These are phyloP conservation scores for Cathartes aura DNA, from an alignment of 2,113 vertebrate species.

Conservation along the genomic window DNA sequence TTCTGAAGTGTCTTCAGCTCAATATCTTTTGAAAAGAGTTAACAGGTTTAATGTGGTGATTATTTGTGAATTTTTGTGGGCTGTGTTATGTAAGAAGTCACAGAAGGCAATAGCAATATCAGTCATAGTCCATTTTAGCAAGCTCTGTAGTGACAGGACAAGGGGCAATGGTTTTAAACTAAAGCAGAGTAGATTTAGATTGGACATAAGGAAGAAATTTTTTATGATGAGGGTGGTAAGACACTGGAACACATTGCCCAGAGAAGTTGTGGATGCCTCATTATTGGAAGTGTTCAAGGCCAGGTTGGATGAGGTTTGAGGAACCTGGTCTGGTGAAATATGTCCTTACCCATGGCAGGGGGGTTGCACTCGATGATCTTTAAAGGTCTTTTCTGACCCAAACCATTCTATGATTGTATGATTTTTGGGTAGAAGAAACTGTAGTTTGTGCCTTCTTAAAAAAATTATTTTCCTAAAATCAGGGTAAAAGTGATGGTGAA, in stretches of 20 bases:
- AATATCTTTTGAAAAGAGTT: neutral
- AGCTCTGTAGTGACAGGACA: neutral
- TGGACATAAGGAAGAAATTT: neutral
- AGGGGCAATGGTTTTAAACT: neutral
- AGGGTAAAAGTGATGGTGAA: neutral
- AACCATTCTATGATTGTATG: neutral
- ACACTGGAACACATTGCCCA: neutral
- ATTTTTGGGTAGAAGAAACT: neutral
- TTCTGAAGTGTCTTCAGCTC: neutral
- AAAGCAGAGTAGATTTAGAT: neutral
- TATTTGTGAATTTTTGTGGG: neutral
- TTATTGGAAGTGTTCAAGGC: neutral
- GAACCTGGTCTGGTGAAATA: too few relatives aligned
- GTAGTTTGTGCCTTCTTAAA: neutral
- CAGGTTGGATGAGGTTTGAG: neutral
- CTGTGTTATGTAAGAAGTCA: neutral
- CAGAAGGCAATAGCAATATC: neutral
- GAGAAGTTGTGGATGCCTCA: neutral
- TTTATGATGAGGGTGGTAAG: neutral
- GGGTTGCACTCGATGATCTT: too few relatives aligned
- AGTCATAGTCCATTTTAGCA: neutral
- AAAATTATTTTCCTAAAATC: neutral
- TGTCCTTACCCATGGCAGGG: too few relatives aligned
- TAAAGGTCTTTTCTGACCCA: neutral
- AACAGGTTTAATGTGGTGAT: neutral